These are phyloP conservation scores for Lepidocyrtoides sp. DNA, from an alignment of 2,888 invertebrate genomes.

Conservation along the genomic window DNA sequence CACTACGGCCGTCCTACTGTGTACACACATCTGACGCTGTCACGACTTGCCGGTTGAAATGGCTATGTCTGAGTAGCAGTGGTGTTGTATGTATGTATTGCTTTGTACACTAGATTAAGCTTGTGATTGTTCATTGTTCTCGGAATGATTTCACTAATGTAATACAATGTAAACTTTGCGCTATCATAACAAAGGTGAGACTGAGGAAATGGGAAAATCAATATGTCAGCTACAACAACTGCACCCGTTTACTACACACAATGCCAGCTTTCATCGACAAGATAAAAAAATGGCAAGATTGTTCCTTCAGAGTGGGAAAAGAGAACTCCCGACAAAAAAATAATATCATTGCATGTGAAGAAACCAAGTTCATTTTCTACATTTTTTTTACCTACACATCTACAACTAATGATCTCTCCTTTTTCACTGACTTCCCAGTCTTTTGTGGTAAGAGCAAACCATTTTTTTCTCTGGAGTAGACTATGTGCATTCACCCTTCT, in stretches of 20 bases:
- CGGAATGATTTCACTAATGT: slow-evolving; percentile 18
- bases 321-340: background rate
- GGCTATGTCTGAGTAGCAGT: too few relatives aligned
- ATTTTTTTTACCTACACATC: background rate
- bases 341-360: background rate
- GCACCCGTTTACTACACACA: background rate
- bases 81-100: background rate
- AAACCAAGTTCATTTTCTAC: background rate
- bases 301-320: background rate
- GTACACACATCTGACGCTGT: background rate
- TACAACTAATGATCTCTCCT: background rate
- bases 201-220: slow-evolving; percentile 38
- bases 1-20: too few relatives aligned
- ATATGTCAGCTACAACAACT: slow-evolving; percentile 2
- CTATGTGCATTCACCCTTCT: too few relatives aligned
- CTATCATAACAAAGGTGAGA: slow-evolving; percentile 34
- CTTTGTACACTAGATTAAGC: background rate
- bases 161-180: slow-evolving; percentile 32
- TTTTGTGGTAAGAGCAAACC: background rate
- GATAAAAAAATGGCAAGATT: background rate
- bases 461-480: background rate
- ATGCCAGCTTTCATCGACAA: background rate
- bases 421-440: background rate
- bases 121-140: background rate
- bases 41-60: too few relatives aligned